Evolutionary conservation across 2,113 vertebrate genomes (phyloP).

Genomic region (Sterrhoptilus dennistouni): DNA sequence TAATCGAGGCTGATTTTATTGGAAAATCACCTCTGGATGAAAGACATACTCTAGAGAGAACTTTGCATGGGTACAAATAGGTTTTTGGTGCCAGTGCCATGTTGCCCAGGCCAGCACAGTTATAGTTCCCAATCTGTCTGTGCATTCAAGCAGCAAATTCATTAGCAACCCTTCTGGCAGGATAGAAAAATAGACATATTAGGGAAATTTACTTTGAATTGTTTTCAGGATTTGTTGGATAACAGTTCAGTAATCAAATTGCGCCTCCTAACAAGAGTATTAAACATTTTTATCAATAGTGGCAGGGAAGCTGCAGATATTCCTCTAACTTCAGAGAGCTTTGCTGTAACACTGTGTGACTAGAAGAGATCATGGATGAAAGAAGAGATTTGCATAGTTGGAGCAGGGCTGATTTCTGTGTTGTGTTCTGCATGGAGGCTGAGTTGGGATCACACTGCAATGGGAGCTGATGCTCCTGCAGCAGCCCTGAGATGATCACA

Average conservation of each 20-base stretch:
- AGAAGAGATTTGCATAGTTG: background rate
- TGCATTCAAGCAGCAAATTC: slow-evolving; percentile 82
- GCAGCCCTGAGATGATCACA: background rate
- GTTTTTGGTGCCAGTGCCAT: slow-evolving; percentile 71
- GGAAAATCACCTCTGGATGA: slow-evolving; percentile 76
- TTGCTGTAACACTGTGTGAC: slow-evolving; percentile 10
- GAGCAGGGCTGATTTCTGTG: background rate
- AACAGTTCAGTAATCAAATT: slow-evolving; percentile 71
- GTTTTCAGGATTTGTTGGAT: slow-evolving; percentile 71
- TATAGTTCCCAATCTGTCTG: slow-evolving; percentile 77
- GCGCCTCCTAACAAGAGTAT: slow-evolving; percentile 55
- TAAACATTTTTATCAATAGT: slow-evolving; percentile 66
- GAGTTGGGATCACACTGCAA: fast-evolving
- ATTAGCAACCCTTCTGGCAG: slow-evolving; percentile 77
- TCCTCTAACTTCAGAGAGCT: slow-evolving; percentile 34
- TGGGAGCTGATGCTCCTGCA: background rate
- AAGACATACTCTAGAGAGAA: slow-evolving; percentile 75
- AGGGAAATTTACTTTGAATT: slow-evolving; percentile 74
- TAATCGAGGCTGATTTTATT: slow-evolving; percentile 79
- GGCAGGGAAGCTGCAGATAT: slow-evolving; percentile 35
- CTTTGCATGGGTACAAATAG: slow-evolving; percentile 72
- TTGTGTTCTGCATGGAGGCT: background rate
- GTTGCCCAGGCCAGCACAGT: slow-evolving; percentile 62
- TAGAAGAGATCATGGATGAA: background rate
- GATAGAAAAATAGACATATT: slow-evolving; percentile 72